Percentiles rank a stretch among this genome's conserved stretches.
Conservation (phyloP, 2,797 vertebrate genomes). For the Hemibagrus guttatus region DNA sequence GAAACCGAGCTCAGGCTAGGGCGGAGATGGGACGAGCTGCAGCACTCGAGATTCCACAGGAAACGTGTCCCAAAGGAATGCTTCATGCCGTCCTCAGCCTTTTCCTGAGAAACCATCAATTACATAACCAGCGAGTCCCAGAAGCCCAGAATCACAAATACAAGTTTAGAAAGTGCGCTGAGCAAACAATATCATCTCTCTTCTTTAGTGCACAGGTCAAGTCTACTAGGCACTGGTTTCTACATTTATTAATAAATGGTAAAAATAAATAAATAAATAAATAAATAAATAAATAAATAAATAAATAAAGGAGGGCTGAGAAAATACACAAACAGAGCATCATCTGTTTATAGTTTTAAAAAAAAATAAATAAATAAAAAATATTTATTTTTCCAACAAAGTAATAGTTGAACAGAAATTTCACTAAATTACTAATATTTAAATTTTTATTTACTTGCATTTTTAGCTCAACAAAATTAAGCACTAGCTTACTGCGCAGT, state of each 20-base stretch:
- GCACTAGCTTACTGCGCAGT: no score
- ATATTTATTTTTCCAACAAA: neutral
- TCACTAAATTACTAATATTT: neutral
- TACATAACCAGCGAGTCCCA: slow-evolving; percentile 21
- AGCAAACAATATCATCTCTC: neutral
- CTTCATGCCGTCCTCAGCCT: slow-evolving; percentile 19
- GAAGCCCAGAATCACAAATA: neutral
- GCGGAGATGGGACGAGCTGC: slow-evolving; percentile 35
- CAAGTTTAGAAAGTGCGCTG: neutral
- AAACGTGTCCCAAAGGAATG: slow-evolving; percentile 44
- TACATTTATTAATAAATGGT: no score
- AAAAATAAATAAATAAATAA: no score
- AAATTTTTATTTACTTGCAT: neutral
- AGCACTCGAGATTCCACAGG: slow-evolving; percentile 44
- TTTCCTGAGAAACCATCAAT: slow-evolving; percentile 39
- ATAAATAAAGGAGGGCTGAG: no score
- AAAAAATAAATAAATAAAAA: neutral
- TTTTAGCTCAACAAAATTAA: neutral
- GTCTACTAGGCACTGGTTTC: neutral
- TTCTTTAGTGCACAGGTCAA: neutral
- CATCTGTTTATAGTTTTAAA: neutral
- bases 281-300: no score
- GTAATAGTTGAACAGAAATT: neutral
- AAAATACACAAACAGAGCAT: no score
- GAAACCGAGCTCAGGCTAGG: slow-evolving; percentile 11